A percentile compares a stretch with the other conserved stretches of the same genome.
These are phyloP conservation scores for Seladonia tumulorum DNA, from an alignment of 2,888 invertebrate species.

Conservation along the genomic window DNA sequence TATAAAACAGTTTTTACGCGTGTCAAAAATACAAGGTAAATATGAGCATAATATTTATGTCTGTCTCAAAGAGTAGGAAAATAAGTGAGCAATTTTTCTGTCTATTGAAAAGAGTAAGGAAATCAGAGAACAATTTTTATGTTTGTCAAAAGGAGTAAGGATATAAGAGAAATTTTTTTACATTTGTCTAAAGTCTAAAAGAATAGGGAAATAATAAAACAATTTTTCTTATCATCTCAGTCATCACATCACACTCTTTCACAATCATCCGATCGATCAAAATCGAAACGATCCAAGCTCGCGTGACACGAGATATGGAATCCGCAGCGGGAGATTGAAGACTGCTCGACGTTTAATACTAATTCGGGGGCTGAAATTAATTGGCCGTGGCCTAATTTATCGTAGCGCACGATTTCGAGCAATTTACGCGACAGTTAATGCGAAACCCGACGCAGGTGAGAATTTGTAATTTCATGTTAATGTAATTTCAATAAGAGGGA, in stretches of 20 bases:
- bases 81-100: background rate
- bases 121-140: background rate
- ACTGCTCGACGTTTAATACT: conserved; percentile 1
- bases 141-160: too few species aligned
- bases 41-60: too few species aligned
- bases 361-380: conserved; percentile 1
- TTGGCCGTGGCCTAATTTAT: conserved; percentile 6
- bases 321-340: background rate
- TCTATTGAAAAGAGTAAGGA: background rate
- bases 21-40: background rate
- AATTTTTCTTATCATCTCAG: too few species aligned
- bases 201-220: background rate
- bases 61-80: too few species aligned
- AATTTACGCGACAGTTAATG: background rate
- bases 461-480: conserved; percentile 7
- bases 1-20: background rate
- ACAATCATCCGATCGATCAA: background rate
- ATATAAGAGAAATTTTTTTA: background rate
- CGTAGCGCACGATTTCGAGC: background rate
- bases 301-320: background rate
- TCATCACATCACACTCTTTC: too few species aligned
- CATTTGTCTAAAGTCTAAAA: background rate
- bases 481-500: background rate
- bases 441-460: background rate
- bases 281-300: background rate